phyloP scores from a whole-genome alignment of 2,797 vertebrate species.

The Mionectes olivaceus region DNA sequence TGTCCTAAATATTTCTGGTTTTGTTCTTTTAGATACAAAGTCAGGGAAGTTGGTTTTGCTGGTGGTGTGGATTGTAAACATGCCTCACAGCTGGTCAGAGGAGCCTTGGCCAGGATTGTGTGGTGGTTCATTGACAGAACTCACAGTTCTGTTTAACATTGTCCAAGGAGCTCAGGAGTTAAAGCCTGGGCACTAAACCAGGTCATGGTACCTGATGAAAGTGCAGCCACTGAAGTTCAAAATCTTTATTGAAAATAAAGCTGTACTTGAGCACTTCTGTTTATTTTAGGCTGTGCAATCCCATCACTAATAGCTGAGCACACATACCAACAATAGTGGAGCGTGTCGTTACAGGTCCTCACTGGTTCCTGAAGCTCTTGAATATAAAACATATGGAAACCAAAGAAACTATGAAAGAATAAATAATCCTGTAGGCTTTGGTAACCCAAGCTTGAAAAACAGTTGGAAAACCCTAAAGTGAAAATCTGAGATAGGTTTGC shows the following conservation, averaged over 20 bases:
- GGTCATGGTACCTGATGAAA: neutral
- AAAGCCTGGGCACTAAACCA: neutral
- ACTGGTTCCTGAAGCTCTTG: neutral
- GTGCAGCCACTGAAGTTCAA: neutral
- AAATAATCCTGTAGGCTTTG: neutral
- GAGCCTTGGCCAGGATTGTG: neutral
- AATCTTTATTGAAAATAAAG: constrained; percentile 2
- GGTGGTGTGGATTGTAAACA: neutral
- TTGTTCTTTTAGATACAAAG: neutral
- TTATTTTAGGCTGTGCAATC: neutral
- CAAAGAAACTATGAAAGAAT: neutral
- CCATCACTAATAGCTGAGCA: neutral
- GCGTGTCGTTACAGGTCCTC: neutral
- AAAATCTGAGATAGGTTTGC: neutral
- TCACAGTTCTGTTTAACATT: neutral
- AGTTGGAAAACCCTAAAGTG: neutral
- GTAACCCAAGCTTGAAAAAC: neutral
- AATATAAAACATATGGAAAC: neutral
- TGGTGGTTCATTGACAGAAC: neutral
- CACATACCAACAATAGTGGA: neutral
- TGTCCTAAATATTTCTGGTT: neutral
- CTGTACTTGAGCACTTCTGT: neutral
- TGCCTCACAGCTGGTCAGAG: neutral
- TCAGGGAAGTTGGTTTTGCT: neutral
- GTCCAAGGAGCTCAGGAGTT: neutral